A percentile compares a stretch with the other conserved stretches of the same genome.
phyloP scores from a whole-genome alignment of 2,888 invertebrate species.

The Campaea margaritaria region DNA sequence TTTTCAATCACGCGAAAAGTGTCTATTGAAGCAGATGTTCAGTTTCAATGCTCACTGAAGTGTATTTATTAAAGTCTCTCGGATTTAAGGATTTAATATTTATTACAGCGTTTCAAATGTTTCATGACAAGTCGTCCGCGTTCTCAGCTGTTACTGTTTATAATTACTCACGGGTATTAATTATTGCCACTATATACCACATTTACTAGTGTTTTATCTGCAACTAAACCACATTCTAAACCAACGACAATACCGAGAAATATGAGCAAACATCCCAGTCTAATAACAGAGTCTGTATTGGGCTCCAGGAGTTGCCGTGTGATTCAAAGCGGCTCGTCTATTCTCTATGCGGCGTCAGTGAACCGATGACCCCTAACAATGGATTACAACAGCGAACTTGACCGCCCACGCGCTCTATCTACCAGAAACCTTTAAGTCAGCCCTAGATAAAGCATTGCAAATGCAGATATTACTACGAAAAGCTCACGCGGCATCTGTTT shows the following conservation, averaged over 20 bases:
- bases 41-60: constrained; percentile 16
- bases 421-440: constrained; percentile 54
- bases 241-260: constrained; percentile 63
- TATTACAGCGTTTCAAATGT: constrained; percentile 37
- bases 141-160: constrained; percentile 44
- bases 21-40: constrained; percentile 5
- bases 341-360: constrained; percentile 58
- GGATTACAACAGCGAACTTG: constrained; percentile 75
- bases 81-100: constrained; percentile 26
- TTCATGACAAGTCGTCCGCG: constrained; percentile 39
- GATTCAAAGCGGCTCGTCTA: constrained; percentile 68
- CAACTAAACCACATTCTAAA: constrained; percentile 62
- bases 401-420: constrained; percentile 73
- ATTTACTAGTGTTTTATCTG: constrained; percentile 49
- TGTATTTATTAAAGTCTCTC: constrained; percentile 3
- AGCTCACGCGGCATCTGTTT: constrained; percentile 47
- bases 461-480: constrained; percentile 28
- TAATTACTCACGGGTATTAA: constrained; percentile 45
- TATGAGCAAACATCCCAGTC: constrained; percentile 69
- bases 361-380: constrained; percentile 73
- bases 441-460: constrained; percentile 45
- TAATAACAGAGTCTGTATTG: constrained; percentile 59
- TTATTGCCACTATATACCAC: constrained; percentile 47
- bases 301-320: constrained; percentile 51
- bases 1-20: constrained; percentile 10